phyloP scores from a whole-genome alignment of 2,113 vertebrate genomes.

The Pelodiscus sinensis region DNA sequence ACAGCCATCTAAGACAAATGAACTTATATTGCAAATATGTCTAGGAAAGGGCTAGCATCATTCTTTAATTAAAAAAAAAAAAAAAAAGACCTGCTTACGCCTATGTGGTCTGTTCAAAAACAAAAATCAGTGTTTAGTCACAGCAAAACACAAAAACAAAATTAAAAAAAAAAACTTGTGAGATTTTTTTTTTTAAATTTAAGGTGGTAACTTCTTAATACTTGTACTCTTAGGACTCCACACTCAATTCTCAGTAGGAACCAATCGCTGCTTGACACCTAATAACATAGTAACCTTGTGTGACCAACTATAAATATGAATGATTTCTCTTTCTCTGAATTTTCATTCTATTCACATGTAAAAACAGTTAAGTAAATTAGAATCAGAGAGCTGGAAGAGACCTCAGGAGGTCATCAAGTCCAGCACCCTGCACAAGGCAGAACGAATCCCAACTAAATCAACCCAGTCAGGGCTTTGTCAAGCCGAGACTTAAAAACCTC shows the following conservation, averaged over 20 bases:
- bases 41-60: not conserved
- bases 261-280: not conserved
- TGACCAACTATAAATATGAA: not conserved
- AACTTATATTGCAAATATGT: not conserved
- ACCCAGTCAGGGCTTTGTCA: too few relatives aligned
- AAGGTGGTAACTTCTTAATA: not conserved
- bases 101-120: not conserved
- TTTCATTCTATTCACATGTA: not conserved
- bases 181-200: not conserved
- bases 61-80: not conserved
- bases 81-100: not conserved
- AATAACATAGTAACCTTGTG: not conserved
- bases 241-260: not conserved
- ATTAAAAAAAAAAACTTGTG: too few relatives aligned
- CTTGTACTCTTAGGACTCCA: not conserved
- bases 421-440: too few relatives aligned
- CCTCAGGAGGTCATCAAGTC: too few relatives aligned
- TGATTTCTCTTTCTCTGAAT: not conserved
- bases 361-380: not conserved
- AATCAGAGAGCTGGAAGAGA: too few relatives aligned
- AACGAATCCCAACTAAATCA: too few relatives aligned
- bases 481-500: too few relatives aligned
- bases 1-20: slow-evolving; percentile 18
- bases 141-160: too few relatives aligned
- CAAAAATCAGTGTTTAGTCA: not conserved